A percentile compares a stretch with the other conserved stretches of the same genome.
These are phyloP conservation scores for Melanotaenia pygmaea DNA, from an alignment of 2,797 vertebrate genomes.

Conservation along the genomic window DNA sequence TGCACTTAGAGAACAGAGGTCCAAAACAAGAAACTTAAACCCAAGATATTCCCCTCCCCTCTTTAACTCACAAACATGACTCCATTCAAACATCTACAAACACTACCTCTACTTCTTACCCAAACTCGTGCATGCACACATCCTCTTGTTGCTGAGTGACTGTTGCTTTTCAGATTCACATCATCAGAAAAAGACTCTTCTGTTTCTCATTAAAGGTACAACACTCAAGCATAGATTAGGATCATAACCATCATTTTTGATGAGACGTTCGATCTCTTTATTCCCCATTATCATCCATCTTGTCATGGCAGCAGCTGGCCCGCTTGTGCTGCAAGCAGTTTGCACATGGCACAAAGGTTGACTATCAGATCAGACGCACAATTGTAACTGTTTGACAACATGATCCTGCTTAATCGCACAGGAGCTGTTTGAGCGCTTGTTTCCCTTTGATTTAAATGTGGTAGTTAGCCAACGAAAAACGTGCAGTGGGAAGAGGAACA, in stretches of 20 bases:
- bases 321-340: background rate
- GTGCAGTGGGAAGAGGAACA: constrained; percentile 13
- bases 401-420: constrained; percentile 1
- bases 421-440: constrained; percentile 8
- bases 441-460: background rate
- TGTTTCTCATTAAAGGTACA: constrained; percentile 40
- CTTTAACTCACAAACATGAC: constrained; percentile 19
- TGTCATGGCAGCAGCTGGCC: no score
- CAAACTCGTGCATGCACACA: constrained; percentile 24
- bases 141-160: constrained; percentile 35
- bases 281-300: constrained; percentile 1
- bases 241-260: background rate
- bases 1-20: constrained; percentile 61
- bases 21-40: constrained; percentile 57
- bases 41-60: constrained; percentile 33
- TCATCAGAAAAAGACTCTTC: constrained; percentile 21
- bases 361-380: constrained; percentile 15
- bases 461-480: background rate
- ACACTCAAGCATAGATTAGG: background rate
- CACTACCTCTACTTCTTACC: constrained; percentile 76
- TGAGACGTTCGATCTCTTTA: constrained; percentile 31
- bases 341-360: background rate
- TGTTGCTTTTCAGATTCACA: constrained; percentile 29
- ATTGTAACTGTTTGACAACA: background rate
- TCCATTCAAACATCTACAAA: constrained; percentile 58